Evolutionary conservation across 2,888 invertebrate genomes (phyloP), one percentile per base, ranked within the genome.

Genomic region (Drosophila mimica): DNA sequence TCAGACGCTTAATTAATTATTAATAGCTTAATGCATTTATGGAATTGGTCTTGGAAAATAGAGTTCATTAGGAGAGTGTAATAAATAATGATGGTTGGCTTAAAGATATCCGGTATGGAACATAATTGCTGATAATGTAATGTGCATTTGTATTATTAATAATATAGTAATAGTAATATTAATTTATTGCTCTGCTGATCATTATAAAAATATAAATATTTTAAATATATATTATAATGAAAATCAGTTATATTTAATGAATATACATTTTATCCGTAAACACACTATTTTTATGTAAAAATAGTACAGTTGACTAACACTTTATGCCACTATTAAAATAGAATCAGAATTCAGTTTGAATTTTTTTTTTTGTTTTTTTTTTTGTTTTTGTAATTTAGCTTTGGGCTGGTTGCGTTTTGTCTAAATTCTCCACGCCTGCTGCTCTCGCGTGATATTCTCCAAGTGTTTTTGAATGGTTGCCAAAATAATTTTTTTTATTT

Each of bases 401-500:
- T n/a, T 28, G 43, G 36, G 34, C 62, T 46, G 36, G 46, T 69
- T 28, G 49, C 15, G 43, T 58, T 62, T 49, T 13, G 15, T 52
- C 38, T 30, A 15, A 48, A 53, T 52, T 49, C 46, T 66, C 25
- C 34, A 60, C 65, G 70, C 70, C 59, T 59, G 57, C 56, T 74
- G 65, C 64, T 43, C 28, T 57, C 31, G 20, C 15, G 9, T 54
- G 49, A 61, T 25, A 61, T 64, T 54, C 57, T 61, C 46, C 53
- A 54, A 76, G 54, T 76, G 54, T 34, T 53, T 70, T 77, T 89
- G 80, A 82, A 62, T 57, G 61, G 15, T 54, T 74, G 85, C 84
- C 63, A 79, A 79, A 67, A 70, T 60, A 62, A 65, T 57, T 62
- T 25, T 8, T 0, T 15, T 2, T 0, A 25, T 25, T 25, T 25